Evolutionary conservation across 2,888 invertebrate species (phyloP), one percentile per base, ranked within the genome.

Genomic region (Eubasilissa splendida): DNA sequence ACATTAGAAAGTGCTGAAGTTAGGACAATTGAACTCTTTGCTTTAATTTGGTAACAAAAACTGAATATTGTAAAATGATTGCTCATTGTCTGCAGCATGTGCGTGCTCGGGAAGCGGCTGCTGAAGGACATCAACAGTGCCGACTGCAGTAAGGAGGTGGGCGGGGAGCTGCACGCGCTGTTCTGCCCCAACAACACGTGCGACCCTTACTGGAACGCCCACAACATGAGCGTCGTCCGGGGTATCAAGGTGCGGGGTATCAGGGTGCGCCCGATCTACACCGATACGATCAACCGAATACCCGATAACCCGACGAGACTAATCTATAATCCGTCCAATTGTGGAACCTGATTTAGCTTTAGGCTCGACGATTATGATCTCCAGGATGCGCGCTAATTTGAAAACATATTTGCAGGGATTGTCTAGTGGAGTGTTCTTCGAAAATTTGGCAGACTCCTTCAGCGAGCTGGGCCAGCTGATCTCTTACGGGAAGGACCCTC

Each of bases 71-170:
- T 54, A 54, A 54, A 7, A 54, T 54, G 66, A 31, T 66, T 2
- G 31, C 22, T 74, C 50, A 7, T 66, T 31, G 42, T 84, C 91
- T 92, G 60, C 88, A 98, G 98, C 86, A 95, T 99, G 93, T 99
- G 99, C 89, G 93, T 97, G 79, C 93, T 99, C 74, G 99, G 99
- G 52, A 96, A 95, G 85, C 93, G 99, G 70, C 90, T 99, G 79
- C 89, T 99, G 76, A 95, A 95, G 87, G 94, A 96, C 86, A 93
- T 96, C 81, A 88, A 92, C 80, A 92, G 95, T 83, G 91, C 89
- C 4, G 93, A 96, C 86, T 99, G 99, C 87, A 93, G 93, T 84
- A 97, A 97, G 88, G 93, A 93, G 59, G 86, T 90, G 3, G 91
- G 92, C 3, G 94, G 95, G 0, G 90, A 92, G 66, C 89, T 99